Percentiles rank a stretch among this genome's conserved stretches.
Conservation (phyloP, 2,113 vertebrate species). For the Poicephalus meyeri region DNA sequence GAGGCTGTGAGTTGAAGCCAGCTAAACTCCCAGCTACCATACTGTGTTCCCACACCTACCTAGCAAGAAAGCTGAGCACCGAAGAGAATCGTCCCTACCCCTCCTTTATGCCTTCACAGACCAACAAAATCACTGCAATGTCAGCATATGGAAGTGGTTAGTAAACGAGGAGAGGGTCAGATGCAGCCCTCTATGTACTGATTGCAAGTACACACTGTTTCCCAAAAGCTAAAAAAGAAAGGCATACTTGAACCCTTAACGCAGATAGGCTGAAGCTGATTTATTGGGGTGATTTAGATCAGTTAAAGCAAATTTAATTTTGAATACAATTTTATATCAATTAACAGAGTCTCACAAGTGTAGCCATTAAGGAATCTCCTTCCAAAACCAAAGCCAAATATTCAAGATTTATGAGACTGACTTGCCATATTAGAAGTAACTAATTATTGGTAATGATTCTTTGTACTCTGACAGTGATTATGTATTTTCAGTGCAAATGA, state of each 20-base stretch:
- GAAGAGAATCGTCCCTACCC: no score
- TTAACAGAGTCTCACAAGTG: constrained; percentile 53
- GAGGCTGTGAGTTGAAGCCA: accelerated
- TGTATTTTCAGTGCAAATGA: constrained; percentile 60
- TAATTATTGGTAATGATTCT: constrained; percentile 44
- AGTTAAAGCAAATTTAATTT: constrained; percentile 57
- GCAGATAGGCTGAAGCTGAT: constrained; percentile 28
- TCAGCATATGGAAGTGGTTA: background rate
- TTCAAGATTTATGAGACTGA: constrained; percentile 54
- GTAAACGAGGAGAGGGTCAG: background rate
- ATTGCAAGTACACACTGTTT: background rate
- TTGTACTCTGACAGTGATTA: constrained; percentile 46
- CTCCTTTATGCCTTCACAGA: background rate
- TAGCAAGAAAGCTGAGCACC: accelerated
- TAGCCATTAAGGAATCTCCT: constrained; percentile 47
- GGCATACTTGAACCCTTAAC: background rate
- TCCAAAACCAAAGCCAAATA: constrained; percentile 51
- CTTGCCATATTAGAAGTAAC: constrained; percentile 39
- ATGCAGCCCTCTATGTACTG: background rate
- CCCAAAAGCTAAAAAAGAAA: background rate
- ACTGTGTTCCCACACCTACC: background rate
- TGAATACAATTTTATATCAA: constrained; percentile 62
- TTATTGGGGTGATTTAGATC: constrained; percentile 54
- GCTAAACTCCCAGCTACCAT: accelerated
- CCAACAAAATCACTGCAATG: background rate